Evolutionary conservation across 1,140 invertebrate species (phyloP).

Genomic region (Pteromalus puparum): DNA sequence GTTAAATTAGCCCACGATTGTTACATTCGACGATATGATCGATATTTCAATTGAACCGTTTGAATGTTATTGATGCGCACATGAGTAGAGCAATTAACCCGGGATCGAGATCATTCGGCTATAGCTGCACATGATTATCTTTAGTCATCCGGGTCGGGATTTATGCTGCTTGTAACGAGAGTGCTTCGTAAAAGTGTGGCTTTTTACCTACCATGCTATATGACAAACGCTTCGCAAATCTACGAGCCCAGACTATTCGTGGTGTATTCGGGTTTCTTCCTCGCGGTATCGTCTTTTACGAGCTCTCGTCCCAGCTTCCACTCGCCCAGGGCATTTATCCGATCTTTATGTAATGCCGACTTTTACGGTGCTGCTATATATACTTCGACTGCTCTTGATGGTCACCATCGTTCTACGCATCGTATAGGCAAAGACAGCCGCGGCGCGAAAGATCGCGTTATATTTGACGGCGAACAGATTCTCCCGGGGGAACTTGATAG

Average conservation of each 20-base stretch:
- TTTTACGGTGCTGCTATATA: neutral
- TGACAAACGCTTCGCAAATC: neutral
- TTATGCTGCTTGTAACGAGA: no score
- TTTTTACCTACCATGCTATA: neutral
- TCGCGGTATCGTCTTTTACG: neutral
- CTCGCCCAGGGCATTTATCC: neutral
- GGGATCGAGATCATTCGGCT: no score
- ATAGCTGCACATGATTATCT: no score
- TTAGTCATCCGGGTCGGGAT: no score
- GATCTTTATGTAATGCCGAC: slow-evolving; percentile 12
- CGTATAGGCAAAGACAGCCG: neutral
- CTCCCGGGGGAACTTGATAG: slow-evolving; percentile 16
- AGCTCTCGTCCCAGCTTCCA: neutral
- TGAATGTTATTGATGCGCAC: no score
- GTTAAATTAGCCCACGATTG: no score
- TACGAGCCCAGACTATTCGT: slow-evolving; percentile 12
- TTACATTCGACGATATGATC: no score
- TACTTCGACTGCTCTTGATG: neutral
- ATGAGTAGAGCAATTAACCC: no score
- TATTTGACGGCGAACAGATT: neutral
- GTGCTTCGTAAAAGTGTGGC: neutral
- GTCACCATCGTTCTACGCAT: neutral
- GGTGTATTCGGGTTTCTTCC: neutral
- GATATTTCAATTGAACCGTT: no score
- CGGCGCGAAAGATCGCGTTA: neutral